Evolutionary conservation across 2,888 invertebrate species (phyloP).

Genomic region (Drosophila borborema): DNA sequence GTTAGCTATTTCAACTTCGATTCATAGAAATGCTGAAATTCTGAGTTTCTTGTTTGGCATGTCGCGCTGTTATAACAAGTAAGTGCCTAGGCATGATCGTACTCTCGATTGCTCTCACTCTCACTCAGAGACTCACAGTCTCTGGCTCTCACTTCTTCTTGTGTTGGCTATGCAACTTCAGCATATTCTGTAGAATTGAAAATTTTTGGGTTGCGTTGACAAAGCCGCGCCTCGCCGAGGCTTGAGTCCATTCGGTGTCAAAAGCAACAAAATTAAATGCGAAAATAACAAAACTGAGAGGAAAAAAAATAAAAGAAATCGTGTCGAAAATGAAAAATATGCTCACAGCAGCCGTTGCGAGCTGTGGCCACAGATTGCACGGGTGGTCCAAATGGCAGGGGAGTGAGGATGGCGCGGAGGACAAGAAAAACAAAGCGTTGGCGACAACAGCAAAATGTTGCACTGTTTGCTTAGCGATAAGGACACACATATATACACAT

Average conservation of each 20-base stretch:
- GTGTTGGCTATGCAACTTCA: constrained; percentile 56
- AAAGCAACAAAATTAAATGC: constrained; percentile 79
- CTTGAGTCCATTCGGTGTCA: constrained; percentile 77
- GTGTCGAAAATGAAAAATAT: constrained; percentile 39
- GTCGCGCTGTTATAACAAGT: background rate
- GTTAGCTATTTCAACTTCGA: background rate
- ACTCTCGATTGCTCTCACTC: background rate
- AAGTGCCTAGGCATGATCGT: background rate
- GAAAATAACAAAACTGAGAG: constrained; percentile 54
- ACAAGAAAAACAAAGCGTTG: constrained; percentile 70
- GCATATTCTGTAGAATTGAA: constrained; percentile 36
- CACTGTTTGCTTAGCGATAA: constrained; percentile 77
- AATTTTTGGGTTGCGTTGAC: constrained; percentile 53
- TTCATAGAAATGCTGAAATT: background rate
- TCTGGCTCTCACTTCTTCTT: background rate
- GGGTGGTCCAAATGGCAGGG: constrained; percentile 64
- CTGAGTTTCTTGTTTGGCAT: background rate
- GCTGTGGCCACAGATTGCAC: constrained; percentile 52
- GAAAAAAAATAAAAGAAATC: constrained; percentile 26
- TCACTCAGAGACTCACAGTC: background rate
- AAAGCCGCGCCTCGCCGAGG: constrained; percentile 38
- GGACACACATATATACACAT: constrained; percentile 48
- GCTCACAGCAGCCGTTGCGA: constrained; percentile 37
- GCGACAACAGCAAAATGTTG: constrained; percentile 70
- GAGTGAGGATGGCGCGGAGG: constrained; percentile 33